Percentiles rank a stretch among this genome's conserved stretches.
Conservation (phyloP, 2,888 invertebrate species). For the Cephus pulcher region DNA sequence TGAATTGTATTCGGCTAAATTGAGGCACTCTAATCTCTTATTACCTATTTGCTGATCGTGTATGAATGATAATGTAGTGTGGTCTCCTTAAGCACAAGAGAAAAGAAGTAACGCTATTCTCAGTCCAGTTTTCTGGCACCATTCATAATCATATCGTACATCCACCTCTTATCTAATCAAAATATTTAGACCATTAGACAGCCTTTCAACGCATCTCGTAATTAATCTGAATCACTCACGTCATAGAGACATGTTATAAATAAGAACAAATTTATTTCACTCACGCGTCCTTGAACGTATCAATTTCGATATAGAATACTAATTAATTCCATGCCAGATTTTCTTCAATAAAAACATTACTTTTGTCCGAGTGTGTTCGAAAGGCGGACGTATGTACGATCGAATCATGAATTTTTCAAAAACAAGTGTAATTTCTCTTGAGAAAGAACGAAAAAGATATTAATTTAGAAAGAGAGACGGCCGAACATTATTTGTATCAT, state of each 20-base stretch:
- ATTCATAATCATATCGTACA: neutral
- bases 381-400: conserved; percentile 26
- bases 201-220: neutral
- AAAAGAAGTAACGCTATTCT: neutral
- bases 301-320: conserved; percentile 63
- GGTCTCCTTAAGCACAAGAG: neutral
- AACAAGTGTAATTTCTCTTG: conserved; percentile 28
- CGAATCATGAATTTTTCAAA: conserved; percentile 30
- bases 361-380: conserved; percentile 8
- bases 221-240: neutral
- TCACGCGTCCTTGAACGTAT: conserved; percentile 44
- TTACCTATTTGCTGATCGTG: neutral
- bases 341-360: conserved; percentile 1
- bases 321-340: conserved; percentile 39
- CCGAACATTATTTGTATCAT: conserved; percentile 19
- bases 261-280: neutral
- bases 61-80: neutral
- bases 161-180: neutral
- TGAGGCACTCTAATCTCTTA: neutral
- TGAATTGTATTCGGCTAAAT: neutral
- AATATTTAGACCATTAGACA: neutral
- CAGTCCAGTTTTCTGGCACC: neutral
- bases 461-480: conserved; percentile 11
- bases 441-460: conserved; percentile 3
- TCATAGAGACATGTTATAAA: neutral